phyloP scores from a whole-genome alignment of 1,140 invertebrate species.

The Zaprionus camerounensis region DNA sequence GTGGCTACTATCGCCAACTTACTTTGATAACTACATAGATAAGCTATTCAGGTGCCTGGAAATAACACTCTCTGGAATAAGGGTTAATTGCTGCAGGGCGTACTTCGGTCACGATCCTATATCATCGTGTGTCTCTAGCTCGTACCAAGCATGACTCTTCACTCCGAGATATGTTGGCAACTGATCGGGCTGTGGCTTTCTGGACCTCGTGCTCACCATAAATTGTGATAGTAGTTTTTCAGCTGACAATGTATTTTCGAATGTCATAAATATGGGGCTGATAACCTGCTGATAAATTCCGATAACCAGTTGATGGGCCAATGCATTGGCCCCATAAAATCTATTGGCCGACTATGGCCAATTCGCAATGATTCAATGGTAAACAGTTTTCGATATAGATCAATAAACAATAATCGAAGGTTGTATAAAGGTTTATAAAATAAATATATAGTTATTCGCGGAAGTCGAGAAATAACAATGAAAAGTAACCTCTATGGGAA shows the following conservation, averaged over 20 bases:
- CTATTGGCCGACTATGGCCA: constrained; percentile 34
- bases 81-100: neutral
- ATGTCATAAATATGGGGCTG: constrained; percentile 24
- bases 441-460: neutral
- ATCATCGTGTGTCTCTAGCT: constrained; percentile 10
- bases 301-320: constrained; percentile 34
- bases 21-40: neutral
- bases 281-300: constrained; percentile 16
- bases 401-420: neutral
- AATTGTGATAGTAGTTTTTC: constrained; percentile 22
- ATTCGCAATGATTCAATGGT: constrained; percentile 29
- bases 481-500: neutral
- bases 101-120: neutral
- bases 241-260: constrained; percentile 7
- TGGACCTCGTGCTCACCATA: constrained; percentile 9
- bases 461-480: neutral
- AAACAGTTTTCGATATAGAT: constrained; percentile 15
- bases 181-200: neutral
- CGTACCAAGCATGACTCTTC: constrained; percentile 1
- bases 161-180: constrained; percentile 24
- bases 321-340: constrained; percentile 20
- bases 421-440: neutral
- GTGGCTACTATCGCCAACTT: neutral
- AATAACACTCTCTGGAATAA: neutral
- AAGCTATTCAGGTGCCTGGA: neutral